These are phyloP conservation scores for Oreochromis grahami DNA, from an alignment of 2,797 vertebrate species.

Conservation along the genomic window DNA sequence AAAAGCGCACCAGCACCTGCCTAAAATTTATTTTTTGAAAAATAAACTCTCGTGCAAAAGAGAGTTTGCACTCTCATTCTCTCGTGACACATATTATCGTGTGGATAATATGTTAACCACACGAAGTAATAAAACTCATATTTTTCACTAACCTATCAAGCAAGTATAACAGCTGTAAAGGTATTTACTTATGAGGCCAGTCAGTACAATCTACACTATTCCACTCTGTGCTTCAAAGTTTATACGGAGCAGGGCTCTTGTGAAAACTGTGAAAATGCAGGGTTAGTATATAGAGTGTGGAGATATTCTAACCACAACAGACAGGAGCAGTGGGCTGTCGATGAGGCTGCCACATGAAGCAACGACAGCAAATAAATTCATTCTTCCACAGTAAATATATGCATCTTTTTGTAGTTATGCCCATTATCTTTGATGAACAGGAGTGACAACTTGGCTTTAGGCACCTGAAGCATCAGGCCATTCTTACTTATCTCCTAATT, in stretches of 20 bases:
- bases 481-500: slow-evolving; percentile 62
- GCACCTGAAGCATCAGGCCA: slow-evolving; percentile 22
- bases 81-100: too few species aligned
- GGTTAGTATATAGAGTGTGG: not conserved
- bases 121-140: not conserved
- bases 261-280: not conserved
- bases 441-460: slow-evolving; percentile 10
- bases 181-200: not conserved
- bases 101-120: not conserved
- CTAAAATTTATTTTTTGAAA: not conserved
- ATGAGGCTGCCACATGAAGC: not conserved
- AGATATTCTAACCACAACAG: not conserved
- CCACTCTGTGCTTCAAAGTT: not conserved
- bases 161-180: not conserved
- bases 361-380: not conserved
- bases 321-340: not conserved
- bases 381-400: not conserved
- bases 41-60: not conserved
- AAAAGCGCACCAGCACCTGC: not conserved
- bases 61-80: too few species aligned
- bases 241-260: not conserved
- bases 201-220: not conserved
- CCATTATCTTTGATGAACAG: slow-evolving; percentile 40
- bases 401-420: not conserved
- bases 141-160: not conserved